Percentiles rank a stretch among this genome's conserved stretches.
phyloP scores from a whole-genome alignment of 2,113 vertebrate genomes.

The Hymenochirus boettgeri region DNA sequence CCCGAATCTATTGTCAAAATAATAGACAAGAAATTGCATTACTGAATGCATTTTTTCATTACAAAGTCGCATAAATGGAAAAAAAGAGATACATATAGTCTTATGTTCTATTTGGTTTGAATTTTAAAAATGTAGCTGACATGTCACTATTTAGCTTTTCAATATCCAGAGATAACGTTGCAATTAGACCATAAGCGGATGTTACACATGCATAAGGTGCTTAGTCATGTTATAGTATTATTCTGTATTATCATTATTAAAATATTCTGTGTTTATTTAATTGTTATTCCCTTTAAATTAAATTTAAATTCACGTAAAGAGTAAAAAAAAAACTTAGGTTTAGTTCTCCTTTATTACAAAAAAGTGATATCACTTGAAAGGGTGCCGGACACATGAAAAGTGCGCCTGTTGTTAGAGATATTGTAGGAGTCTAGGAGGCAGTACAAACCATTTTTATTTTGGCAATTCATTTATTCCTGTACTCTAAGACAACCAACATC shows the following conservation, averaged over 20 bases:
- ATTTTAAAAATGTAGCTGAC: background rate
- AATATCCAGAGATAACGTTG: background rate
- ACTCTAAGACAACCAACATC: no score
- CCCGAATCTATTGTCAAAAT: slow-evolving; percentile 19
- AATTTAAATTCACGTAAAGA: no score
- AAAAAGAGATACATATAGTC: background rate
- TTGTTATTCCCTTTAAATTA: no score
- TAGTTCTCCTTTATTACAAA: no score
- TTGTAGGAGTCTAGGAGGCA: no score
- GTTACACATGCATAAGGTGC: background rate
- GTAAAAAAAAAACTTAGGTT: no score
- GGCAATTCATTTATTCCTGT: no score
- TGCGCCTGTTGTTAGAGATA: no score
- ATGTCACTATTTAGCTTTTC: background rate
- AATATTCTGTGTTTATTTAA: background rate
- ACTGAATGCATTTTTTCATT: slow-evolving; percentile 20
- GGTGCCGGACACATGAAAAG: no score
- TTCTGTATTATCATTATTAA: background rate
- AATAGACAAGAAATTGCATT: slow-evolving; percentile 27
- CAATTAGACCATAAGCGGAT: no score
- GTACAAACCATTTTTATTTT: no score
- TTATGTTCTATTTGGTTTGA: background rate
- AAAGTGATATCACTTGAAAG: no score
- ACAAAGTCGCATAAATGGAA: background rate
- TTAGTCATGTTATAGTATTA: background rate